Evolutionary conservation across 1,140 invertebrate species (phyloP).

Genomic region (Magallana ariakensis): DNA sequence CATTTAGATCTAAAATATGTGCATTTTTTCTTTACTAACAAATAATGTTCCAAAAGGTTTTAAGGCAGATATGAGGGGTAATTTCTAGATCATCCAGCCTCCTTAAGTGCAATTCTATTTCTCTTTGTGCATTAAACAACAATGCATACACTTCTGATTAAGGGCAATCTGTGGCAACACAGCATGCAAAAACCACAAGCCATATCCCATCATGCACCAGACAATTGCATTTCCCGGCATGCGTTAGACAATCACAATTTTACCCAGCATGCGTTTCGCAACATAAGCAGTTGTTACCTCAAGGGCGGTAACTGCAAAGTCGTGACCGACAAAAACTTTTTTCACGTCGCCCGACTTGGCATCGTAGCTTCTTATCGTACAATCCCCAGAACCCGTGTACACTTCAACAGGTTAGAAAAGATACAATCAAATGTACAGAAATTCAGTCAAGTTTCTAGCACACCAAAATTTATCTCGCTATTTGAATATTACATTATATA

Average conservation of each 20-base stretch:
- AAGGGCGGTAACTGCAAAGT: conserved; percentile 78
- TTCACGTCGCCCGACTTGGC: conserved; percentile 80
- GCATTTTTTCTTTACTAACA: too few species aligned
- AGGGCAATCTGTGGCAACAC: not conserved
- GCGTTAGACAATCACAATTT: not conserved
- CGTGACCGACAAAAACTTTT: conserved; percentile 78
- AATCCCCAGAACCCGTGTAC: conserved; percentile 80
- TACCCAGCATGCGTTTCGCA: not conserved
- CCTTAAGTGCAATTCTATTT: not conserved
- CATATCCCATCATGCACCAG: not conserved
- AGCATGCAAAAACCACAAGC: conserved; percentile 14
- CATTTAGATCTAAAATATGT: too few species aligned
- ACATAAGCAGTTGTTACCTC: conserved; percentile 66
- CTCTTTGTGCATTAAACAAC: not conserved
- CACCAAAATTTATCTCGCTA: not conserved
- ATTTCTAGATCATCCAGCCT: not conserved
- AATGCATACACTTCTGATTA: not conserved
- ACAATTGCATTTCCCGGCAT: not conserved
- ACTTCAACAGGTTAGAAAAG: conserved; percentile 72
- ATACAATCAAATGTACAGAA: not conserved
- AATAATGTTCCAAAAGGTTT: too few species aligned
- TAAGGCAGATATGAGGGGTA: too few species aligned
- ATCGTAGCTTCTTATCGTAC: conserved; percentile 78
- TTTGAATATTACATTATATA: not conserved
- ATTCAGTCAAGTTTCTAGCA: not conserved